phyloP scores from a whole-genome alignment of 2,888 invertebrate genomes.

The Brachynemurus nebulosus region DNA sequence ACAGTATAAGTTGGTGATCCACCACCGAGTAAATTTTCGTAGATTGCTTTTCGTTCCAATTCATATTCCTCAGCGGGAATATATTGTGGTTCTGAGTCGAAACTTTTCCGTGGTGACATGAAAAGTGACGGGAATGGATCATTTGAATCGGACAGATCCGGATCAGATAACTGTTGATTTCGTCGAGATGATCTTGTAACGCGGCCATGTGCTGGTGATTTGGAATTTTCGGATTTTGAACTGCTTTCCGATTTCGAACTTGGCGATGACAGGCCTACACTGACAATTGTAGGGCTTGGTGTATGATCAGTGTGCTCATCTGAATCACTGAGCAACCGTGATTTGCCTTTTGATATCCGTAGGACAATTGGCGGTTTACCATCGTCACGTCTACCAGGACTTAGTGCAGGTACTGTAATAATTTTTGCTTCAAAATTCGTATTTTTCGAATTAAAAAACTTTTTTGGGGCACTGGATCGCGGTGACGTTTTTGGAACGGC shows the following conservation, averaged over 20 bases:
- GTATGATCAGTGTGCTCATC: conserved; percentile 31
- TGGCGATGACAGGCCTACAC: conserved; percentile 5
- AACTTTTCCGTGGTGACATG: conserved; percentile 26
- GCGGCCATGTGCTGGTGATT: conserved; percentile 22
- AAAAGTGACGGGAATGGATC: conserved; percentile 24
- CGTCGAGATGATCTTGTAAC: conserved; percentile 31
- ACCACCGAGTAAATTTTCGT: conserved; percentile 30
- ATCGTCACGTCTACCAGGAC: conserved; percentile 19
- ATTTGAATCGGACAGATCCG: conserved; percentile 25
- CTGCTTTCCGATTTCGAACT: conserved; percentile 5
- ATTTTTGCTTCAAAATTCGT: conserved; percentile 9
- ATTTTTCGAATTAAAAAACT: conserved; percentile 29
- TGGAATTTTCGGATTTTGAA: not conserved
- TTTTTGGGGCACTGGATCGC: conserved; percentile 21
- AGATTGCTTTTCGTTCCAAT: conserved; percentile 31
- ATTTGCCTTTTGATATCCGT: conserved; percentile 68
- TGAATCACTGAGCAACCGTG: conserved; percentile 35
- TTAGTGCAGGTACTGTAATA: conserved; percentile 3
- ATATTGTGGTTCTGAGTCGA: conserved; percentile 30
- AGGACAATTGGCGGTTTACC: conserved; percentile 65
- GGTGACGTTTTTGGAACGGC: conserved; percentile 19
- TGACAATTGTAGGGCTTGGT: conserved; percentile 6
- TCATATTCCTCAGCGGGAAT: conserved; percentile 34
- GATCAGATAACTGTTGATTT: conserved; percentile 30
- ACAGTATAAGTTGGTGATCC: conserved; percentile 21